Percentiles rank a stretch among this genome's conserved stretches.
These are phyloP conservation scores for Glareola pratincola DNA, from an alignment of 2,113 vertebrate genomes.

Conservation along the genomic window DNA sequence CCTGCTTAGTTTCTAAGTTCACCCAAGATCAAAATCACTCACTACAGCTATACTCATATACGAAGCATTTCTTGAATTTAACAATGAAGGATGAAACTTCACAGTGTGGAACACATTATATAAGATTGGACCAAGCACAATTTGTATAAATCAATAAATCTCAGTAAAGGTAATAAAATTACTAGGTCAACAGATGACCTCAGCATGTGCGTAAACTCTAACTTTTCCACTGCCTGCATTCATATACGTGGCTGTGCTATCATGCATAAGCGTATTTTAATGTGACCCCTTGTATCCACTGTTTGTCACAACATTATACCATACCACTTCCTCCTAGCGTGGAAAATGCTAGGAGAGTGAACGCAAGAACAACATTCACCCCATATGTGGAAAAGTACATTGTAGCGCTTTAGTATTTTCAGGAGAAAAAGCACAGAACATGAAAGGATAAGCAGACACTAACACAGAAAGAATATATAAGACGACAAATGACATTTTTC, in stretches of 20 bases:
- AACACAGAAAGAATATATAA: not conserved
- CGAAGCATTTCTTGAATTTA: not conserved
- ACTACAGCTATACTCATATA: not conserved
- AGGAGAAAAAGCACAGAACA: not conserved
- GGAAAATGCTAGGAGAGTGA: not conserved
- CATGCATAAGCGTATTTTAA: accelerated
- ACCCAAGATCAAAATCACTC: not conserved
- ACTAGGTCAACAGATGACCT: not conserved
- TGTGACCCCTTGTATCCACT: too few species aligned
- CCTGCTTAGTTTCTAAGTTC: not conserved
- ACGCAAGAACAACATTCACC: not conserved
- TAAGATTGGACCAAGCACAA: not conserved
- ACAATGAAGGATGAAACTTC: not conserved
- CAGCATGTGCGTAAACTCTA: not conserved
- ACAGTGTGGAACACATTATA: not conserved
- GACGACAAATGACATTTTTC: not conserved
- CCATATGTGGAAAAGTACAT: not conserved
- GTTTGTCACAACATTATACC: not conserved
- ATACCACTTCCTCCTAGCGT: not conserved
- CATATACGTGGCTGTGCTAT: not conserved
- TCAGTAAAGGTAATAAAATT: not conserved
- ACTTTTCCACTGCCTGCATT: not conserved
- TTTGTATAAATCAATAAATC: not conserved
- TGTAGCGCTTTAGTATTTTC: not conserved
- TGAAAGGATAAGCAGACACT: not conserved